Base-by-base conservation (phyloP, 1,140 invertebrate species). In the Bombus affinis region DNA sequence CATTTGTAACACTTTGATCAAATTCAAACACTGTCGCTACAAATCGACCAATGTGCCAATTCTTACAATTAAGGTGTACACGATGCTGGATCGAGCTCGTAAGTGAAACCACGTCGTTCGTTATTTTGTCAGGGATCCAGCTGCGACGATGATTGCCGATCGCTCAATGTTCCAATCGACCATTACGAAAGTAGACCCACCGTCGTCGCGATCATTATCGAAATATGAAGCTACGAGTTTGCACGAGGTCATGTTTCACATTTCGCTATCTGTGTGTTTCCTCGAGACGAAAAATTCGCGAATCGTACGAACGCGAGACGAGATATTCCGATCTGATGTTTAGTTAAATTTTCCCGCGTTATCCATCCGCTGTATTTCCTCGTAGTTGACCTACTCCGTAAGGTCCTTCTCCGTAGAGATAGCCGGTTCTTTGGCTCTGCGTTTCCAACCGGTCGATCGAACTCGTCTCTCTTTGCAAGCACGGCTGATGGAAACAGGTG, bases 301-400 rank as follows among this genome's bases (percentile, higher is more conserved):
- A 10, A 39, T 37, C 18, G 35, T 1, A 25, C 18, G 35, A 37
- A 37, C 12, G 1, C 32, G 35, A 25, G 4, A 47, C 72, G 18
- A 53, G 22, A 32, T 74, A 47, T 74, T 12, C 32, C 42, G 5
- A 8, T 28, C 32, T 8, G 39, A 79, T 3, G 39, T 44, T n/a
- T 35, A n/a, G 39, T 66, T 25, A 28, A 35, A 47, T 32, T 6
- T 35, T 18, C 32, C 9, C 28, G 62, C 35, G 53, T 12, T 44
- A 32, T 5, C 39, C 59, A n/a, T 39, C 13, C 13, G 18, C 3
- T 32, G 44, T 18, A 53, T 57, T 37, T 37, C 35, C 35, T 47
- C 59, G 59, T n/a, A 44, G n/a, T 68, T 79, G 77, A 68, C 77
- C 77, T 79, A 79, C 62, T 68, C 32, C 66, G 47, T 22, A 22